Percentiles rank a stretch among this genome's conserved stretches.
Conservation (phyloP, 2,888 invertebrate genomes). For the Xanthorhoe designata region DNA sequence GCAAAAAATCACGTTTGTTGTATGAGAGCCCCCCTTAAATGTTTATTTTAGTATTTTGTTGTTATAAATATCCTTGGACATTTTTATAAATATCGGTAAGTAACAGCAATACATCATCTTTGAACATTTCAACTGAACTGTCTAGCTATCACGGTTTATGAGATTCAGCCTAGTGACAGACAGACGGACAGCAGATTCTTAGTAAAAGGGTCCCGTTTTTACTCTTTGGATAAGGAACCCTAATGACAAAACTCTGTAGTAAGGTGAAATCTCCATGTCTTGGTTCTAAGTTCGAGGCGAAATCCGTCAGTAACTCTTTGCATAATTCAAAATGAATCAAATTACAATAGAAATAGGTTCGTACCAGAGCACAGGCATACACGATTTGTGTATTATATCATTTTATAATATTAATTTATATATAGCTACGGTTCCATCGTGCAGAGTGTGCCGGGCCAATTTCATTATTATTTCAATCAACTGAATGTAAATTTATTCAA, state of each 20-base stretch:
- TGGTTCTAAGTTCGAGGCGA: background rate
- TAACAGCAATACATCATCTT: too few relatives aligned
- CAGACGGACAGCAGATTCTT: too few relatives aligned
- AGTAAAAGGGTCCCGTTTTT: too few relatives aligned
- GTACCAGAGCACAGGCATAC: conserved; percentile 60
- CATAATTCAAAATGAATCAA: conserved; percentile 60
- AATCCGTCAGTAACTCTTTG: conserved; percentile 39
- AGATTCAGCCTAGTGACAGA: too few relatives aligned
- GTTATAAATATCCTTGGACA: too few relatives aligned
- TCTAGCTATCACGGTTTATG: too few relatives aligned
- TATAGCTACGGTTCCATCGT: conserved; percentile 77
- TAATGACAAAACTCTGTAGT: background rate
- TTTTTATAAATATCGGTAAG: too few relatives aligned
- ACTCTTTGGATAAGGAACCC: too few relatives aligned
- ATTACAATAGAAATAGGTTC: conserved; percentile 73
- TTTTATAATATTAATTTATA: conserved; percentile 85
- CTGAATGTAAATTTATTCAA: conserved; percentile 86
- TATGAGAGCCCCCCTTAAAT: too few relatives aligned
- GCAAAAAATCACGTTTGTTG: too few relatives aligned
- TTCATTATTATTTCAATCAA: conserved; percentile 86
- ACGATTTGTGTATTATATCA: conserved; percentile 80
- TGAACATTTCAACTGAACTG: too few relatives aligned
- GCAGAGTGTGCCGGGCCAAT: conserved; percentile 81
- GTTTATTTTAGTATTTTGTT: too few relatives aligned
- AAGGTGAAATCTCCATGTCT: background rate